A percentile compares a stretch with the other conserved stretches of the same genome.
These are phyloP conservation scores for Notarius quadriscutis DNA, from an alignment of 2,113 vertebrate genomes.

Conservation along the genomic window DNA sequence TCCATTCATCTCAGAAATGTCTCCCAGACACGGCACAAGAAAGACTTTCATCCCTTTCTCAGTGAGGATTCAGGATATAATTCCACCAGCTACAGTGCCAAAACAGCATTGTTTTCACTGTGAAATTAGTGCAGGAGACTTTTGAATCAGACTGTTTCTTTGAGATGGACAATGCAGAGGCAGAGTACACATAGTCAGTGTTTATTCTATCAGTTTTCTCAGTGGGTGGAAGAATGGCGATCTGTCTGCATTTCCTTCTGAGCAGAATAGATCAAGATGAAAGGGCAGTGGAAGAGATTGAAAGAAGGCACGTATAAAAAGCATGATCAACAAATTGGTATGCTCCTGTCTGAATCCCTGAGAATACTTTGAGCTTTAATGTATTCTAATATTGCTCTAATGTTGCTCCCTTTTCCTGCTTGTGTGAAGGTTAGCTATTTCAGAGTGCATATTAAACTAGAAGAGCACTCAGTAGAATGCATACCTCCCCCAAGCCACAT, in stretches of 20 bases:
- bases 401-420: constrained; percentile 27
- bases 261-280: constrained; percentile 2
- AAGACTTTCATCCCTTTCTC: too few relatives aligned
- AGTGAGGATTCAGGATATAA: neutral
- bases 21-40: neutral
- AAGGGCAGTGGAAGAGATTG: constrained; percentile 35
- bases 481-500: too few relatives aligned
- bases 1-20: neutral
- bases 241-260: neutral
- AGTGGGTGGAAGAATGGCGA: neutral
- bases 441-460: constrained; percentile 41
- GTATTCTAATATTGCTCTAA: constrained; percentile 7
- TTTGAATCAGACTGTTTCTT: neutral
- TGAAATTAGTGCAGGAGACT: neutral
- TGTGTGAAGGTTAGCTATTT: neutral
- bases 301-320: neutral
- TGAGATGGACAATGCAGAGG: neutral
- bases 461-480: too few relatives aligned
- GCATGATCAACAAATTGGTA: constrained; percentile 8
- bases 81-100: neutral
- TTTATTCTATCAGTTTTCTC: neutral
- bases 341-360: neutral
- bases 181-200: neutral
- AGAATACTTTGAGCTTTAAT: neutral
- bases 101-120: neutral